Percentiles rank a stretch among this genome's conserved stretches.
phyloP scores from a whole-genome alignment of 2,888 invertebrate genomes.

The Caenorhabditis sp. region DNA sequence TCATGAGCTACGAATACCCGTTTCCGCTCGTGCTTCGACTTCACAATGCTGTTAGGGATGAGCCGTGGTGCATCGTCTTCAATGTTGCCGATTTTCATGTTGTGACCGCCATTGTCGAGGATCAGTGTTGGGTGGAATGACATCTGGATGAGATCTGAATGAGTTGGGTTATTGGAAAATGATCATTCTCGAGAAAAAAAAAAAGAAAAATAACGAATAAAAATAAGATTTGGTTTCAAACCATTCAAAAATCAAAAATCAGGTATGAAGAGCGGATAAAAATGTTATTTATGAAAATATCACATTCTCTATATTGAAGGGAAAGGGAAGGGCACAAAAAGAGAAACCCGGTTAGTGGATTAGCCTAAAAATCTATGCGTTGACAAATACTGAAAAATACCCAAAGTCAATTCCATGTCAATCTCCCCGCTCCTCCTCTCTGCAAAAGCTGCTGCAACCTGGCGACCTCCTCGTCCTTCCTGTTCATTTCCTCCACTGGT shows the following conservation, averaged over 20 bases:
- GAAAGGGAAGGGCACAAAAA: slow-evolving; percentile 5
- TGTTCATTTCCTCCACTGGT: slow-evolving; percentile 60
- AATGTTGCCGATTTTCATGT: slow-evolving; percentile 73
- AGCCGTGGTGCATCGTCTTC: slow-evolving; percentile 82
- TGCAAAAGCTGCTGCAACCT: slow-evolving; percentile 50
- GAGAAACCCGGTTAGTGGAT: slow-evolving; percentile 5
- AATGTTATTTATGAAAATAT: background rate
- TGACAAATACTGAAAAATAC: background rate
- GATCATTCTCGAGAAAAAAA: too few species aligned
- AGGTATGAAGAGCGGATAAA: too few species aligned
- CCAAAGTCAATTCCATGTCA: slow-evolving; percentile 53
- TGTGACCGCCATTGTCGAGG: slow-evolving; percentile 80
- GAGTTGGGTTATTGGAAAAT: too few species aligned
- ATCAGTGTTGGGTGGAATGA: slow-evolving; percentile 60
- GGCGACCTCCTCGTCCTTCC: slow-evolving; percentile 59
- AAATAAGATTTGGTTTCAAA: too few species aligned
- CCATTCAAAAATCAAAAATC: too few species aligned
- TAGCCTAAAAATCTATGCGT: background rate
- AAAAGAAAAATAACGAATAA: too few species aligned
- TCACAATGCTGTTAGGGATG: slow-evolving; percentile 96
- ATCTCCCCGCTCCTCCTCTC: slow-evolving; percentile 19
- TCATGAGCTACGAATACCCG: slow-evolving; percentile 95
- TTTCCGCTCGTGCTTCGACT: slow-evolving; percentile 96
- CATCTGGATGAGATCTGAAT: slow-evolving; percentile 25
- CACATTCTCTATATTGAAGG: slow-evolving; percentile 4